Base-by-base conservation (phyloP, 2,888 invertebrate species). In the Sicus ferrugineus region DNA sequence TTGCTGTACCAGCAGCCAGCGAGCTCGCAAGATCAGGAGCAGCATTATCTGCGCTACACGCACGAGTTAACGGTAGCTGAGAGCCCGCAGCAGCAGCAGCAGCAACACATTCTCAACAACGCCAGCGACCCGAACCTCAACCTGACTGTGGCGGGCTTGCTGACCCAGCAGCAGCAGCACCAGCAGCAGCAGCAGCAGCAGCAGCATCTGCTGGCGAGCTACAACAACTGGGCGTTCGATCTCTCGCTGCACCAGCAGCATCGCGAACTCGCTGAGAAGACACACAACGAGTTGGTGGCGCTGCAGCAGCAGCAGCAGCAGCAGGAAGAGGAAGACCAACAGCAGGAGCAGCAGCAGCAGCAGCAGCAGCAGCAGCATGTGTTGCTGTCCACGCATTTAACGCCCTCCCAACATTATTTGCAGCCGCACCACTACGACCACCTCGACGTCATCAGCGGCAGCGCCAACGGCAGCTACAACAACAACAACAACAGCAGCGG, bases 221-320 rank as follows among this genome's bases (percentile, higher is more conserved):
- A 77, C 73, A 82, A 77, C 31, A 76, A 75, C 59, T 79, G 79
- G 75, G 78, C 80, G 14, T 79, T 78, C 64, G 78, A 79, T 70
- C 66, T 79, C 23, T 75, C 81, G n/a, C 30, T 77, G 63, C 74
- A 79, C 69, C 80, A 78, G 6, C 78, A 78, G 34, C 50, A 68
- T 23, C 68, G 70, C 63, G 68, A 72, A 9, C 28, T 72, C 16
- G 73, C 23, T 73, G 77, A 72, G 28, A 73, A 72, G 67, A 34
- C 70, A 14, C 42, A 16, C 30, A 48, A 67, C 48, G 68, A 70
- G 38, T 68, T 71, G 52, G 61, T 62, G 30, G 31, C 70, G 3
- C 26, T 71, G 23, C 72, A 72, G 59, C 65, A 70, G 70, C 69
- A 75, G 70, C 72, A 77, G 73, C 70, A 75, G 71, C 48, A 72